A percentile compares a stretch with the other conserved stretches of the same genome.
phyloP scores from a whole-genome alignment of 1,140 invertebrate species.

The Drosophila bocki region DNA sequence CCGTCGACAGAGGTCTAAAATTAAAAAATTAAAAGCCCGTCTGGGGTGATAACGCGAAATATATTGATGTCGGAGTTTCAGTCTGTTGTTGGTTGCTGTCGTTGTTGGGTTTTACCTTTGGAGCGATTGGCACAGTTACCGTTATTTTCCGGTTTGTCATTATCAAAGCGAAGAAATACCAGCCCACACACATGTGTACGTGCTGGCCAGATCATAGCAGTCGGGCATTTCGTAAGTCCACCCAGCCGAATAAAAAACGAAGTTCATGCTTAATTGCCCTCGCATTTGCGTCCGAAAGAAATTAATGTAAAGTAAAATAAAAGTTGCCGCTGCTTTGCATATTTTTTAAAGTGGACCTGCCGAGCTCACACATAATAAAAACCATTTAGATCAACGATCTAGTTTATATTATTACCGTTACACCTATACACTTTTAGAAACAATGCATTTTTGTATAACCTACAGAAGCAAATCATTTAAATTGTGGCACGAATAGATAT shows the following conservation, averaged over 20 bases:
- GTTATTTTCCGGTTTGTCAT: conserved; percentile 76
- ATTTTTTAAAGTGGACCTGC: not conserved
- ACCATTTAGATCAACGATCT: not conserved
- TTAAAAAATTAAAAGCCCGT: conserved; percentile 68
- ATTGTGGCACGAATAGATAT: too few relatives aligned
- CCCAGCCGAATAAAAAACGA: conserved; percentile 66
- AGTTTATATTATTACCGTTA: not conserved
- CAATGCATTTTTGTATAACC: too few relatives aligned
- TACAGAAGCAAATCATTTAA: too few relatives aligned
- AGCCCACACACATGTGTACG: conserved; percentile 19
- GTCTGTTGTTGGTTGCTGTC: conserved; percentile 2
- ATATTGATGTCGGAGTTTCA: conserved; percentile 50
- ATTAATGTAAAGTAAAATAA: conserved; percentile 69
- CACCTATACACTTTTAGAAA: too few relatives aligned
- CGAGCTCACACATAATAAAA: not conserved
- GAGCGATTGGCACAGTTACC: conserved; percentile 66
- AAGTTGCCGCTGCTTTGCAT: conserved; percentile 32
- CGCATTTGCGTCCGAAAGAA: conserved; percentile 43
- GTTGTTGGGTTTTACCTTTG: conserved; percentile 19
- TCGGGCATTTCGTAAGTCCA: conserved; percentile 61
- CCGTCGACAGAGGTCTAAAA: conserved; percentile 20
- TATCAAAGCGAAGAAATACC: conserved; percentile 20
- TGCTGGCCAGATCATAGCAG: conserved; percentile 15
- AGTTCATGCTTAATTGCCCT: conserved; percentile 81
- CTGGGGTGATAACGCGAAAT: conserved; percentile 55